Percentiles rank a stretch among this genome's conserved stretches.
These are phyloP conservation scores for Orthonychiurus folsomi DNA, from an alignment of 2,888 invertebrate species.

Conservation along the genomic window DNA sequence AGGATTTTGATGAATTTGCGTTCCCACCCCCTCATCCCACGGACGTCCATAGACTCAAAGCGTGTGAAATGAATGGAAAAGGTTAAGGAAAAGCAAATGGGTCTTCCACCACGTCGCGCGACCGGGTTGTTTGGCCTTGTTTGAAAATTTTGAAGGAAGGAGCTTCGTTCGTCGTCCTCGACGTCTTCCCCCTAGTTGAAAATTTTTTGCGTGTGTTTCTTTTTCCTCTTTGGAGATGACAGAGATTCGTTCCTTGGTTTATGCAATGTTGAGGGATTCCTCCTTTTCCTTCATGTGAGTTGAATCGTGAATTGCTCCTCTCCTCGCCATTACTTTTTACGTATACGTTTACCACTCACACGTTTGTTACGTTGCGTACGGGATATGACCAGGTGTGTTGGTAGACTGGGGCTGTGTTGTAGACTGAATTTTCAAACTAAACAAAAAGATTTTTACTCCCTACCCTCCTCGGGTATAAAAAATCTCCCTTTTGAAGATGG, in stretches of 20 bases:
- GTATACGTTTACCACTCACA: too few relatives aligned
- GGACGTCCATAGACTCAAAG: too few relatives aligned
- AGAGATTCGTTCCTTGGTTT: background rate
- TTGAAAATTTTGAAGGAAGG: too few relatives aligned
- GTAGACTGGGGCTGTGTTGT: background rate
- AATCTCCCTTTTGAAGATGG: background rate
- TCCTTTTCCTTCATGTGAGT: background rate
- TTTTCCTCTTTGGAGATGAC: background rate
- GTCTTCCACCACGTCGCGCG: too few relatives aligned
- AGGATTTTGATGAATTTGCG: too few relatives aligned
- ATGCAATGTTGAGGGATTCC: background rate
- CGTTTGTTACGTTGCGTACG: background rate
- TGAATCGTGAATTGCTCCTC: background rate
- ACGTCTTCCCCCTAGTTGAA: background rate
- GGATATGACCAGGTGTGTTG: background rate
- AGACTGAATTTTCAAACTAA: background rate
- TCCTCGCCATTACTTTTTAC: background rate
- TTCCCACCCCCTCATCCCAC: too few relatives aligned
- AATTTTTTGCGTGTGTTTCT: background rate
- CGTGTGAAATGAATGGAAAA: too few relatives aligned
- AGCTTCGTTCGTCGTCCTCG: background rate
- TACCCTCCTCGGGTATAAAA: background rate
- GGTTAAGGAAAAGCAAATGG: too few relatives aligned
- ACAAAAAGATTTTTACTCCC: background rate
- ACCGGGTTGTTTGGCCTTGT: background rate